phyloP scores from a whole-genome alignment of 2,113 vertebrate species.

The Hippocampus mohnikei region DNA sequence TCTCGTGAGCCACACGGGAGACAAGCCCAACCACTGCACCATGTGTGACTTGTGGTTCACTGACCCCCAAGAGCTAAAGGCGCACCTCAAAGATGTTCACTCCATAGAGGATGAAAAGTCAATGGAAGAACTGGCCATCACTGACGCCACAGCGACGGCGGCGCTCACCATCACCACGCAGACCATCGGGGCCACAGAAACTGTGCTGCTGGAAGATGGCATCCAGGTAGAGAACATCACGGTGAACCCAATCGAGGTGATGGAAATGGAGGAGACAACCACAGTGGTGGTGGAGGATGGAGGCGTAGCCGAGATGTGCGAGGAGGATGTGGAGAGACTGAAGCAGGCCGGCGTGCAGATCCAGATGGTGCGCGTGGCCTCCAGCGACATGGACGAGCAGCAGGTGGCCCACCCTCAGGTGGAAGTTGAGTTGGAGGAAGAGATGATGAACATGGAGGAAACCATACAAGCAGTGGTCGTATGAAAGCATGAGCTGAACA shows the following conservation, averaged over 20 bases:
- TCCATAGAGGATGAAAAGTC: conserved; percentile 75
- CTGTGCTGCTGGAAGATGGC: conserved; percentile 82
- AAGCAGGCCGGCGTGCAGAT: conserved; percentile 79
- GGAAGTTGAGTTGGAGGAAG: conserved; percentile 77
- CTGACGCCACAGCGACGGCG: conserved; percentile 68
- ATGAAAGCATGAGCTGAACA: conserved; percentile 34
- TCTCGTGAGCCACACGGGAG: conserved; percentile 93
- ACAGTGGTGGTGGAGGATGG: conserved; percentile 82
- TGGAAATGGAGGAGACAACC: conserved; percentile 77
- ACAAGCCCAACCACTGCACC: conserved; percentile 96
- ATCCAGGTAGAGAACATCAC: conserved; percentile 83
- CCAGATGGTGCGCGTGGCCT: conserved; percentile 66
- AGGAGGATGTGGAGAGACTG: conserved; percentile 76
- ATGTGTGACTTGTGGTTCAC: conserved; percentile 98
- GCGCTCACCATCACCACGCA: conserved; percentile 75
- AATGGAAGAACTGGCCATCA: conserved; percentile 74
- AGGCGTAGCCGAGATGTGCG: conserved; percentile 78
- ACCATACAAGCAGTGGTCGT: conserved; percentile 45
- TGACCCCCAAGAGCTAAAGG: conserved; percentile 82
- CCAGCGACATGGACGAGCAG: conserved; percentile 38
- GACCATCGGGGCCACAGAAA: conserved; percentile 70
- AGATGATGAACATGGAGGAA: conserved; percentile 49
- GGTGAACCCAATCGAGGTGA: conserved; percentile 68
- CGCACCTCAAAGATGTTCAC: conserved; percentile 83
- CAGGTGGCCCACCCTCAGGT: conserved; percentile 76